These are phyloP conservation scores for Microdon myrmicae DNA, from an alignment of 2,888 invertebrate species.

Conservation along the genomic window DNA sequence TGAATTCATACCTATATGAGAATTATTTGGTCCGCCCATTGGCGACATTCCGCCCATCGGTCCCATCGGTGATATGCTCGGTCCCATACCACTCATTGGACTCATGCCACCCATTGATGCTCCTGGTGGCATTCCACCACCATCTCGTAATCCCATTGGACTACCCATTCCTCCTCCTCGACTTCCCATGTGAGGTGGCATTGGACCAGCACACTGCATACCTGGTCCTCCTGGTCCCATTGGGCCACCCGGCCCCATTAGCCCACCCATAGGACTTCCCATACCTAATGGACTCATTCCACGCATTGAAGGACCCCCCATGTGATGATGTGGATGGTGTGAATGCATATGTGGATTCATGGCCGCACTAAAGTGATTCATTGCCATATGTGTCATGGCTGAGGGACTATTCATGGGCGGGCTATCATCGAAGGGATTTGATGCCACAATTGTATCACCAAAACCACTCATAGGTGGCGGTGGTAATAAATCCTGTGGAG, in stretches of 20 bases:
- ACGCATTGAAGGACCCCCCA: constrained; percentile 67
- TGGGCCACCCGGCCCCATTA: constrained; percentile 40
- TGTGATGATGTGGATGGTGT: constrained; percentile 76
- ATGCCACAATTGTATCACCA: constrained; percentile 93
- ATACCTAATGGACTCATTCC: constrained; percentile 66
- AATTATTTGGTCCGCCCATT: constrained; percentile 74
- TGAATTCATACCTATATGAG: constrained; percentile 73
- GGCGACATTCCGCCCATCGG: constrained; percentile 72
- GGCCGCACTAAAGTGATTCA: constrained; percentile 71
- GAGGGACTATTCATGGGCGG: constrained; percentile 67
- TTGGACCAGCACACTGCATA: constrained; percentile 58
- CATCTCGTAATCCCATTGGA: constrained; percentile 70
- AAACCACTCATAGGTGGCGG: constrained; percentile 88
- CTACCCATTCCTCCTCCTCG: constrained; percentile 66
- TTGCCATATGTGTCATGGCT: constrained; percentile 71
- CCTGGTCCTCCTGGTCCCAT: constrained; percentile 54
- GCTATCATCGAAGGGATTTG: constrained; percentile 94
- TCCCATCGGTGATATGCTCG: constrained; percentile 65
- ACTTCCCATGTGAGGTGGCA: constrained; percentile 65
- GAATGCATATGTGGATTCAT: constrained; percentile 77
- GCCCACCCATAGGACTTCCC: constrained; percentile 56
- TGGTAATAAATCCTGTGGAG: constrained; percentile 79
- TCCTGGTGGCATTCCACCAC: constrained; percentile 66
- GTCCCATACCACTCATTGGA: constrained; percentile 68
- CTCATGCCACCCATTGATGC: constrained; percentile 68